phyloP scores from a whole-genome alignment of 2,797 vertebrate genomes.

The Glyptemys insculpta region DNA sequence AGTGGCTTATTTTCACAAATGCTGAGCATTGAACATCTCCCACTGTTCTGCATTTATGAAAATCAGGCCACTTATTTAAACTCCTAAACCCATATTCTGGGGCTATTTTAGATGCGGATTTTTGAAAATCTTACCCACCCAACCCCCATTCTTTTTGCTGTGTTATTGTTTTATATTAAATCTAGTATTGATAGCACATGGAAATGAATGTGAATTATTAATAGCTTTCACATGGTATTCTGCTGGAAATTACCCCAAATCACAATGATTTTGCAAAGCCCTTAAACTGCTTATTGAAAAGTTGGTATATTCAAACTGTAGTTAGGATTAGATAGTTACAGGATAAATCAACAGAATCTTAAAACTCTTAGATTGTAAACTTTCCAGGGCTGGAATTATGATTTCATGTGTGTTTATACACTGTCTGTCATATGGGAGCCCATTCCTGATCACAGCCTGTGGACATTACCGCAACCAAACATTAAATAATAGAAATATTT shows the following conservation, averaged over 20 bases:
- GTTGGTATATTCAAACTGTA: not conserved
- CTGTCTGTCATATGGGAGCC: not conserved
- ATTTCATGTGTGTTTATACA: constrained; percentile 11
- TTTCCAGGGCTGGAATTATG: not conserved
- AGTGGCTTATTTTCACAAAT: fast-evolving
- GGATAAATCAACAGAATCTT: not conserved
- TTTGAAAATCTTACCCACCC: not conserved
- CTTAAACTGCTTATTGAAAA: not conserved
- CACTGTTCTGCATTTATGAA: not conserved
- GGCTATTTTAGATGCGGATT: fast-evolving
- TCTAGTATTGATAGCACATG: not conserved
- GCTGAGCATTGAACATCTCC: not conserved
- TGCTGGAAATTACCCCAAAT: not conserved
- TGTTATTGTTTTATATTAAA: fast-evolving
- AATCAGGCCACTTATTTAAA: fast-evolving
- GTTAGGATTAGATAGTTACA: not conserved
- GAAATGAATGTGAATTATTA: not conserved
- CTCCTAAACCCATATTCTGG: fast-evolving
- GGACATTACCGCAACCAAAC: constrained; percentile 20
- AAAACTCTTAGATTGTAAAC: not conserved
- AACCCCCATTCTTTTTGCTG: not conserved
- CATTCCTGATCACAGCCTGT: constrained; percentile 35
- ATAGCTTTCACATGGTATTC: not conserved
- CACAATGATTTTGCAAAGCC: not conserved
- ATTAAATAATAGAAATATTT: constrained; percentile 60